Evolutionary conservation across 2,888 invertebrate species (phyloP).

Genomic region (Dicyrtoma fusca): DNA sequence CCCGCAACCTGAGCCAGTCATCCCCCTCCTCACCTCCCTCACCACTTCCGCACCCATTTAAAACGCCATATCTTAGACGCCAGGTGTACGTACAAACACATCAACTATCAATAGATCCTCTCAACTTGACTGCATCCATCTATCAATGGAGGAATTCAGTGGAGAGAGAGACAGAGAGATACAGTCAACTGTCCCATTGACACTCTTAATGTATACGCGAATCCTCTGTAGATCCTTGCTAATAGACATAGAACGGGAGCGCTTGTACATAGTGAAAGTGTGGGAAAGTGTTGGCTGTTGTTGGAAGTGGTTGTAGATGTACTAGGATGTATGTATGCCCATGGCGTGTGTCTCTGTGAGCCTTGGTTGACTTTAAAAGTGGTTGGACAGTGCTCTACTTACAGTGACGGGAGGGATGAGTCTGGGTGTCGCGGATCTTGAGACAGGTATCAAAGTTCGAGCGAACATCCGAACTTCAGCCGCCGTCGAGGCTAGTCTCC

Average conservation of each 20-base stretch:
- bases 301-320: neutral
- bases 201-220: too few relatives aligned
- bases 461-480: conserved; percentile 83
- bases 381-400: conserved; percentile 71
- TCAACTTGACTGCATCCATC: conserved; percentile 1
- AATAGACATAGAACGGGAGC: neutral
- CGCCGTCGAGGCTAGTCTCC: conserved; percentile 74
- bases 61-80: too few relatives aligned
- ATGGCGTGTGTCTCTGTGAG: neutral
- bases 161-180: too few relatives aligned
- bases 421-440: conserved; percentile 77
- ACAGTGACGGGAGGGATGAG: conserved; percentile 84
- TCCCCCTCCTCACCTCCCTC: neutral
- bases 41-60: neutral
- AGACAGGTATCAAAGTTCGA: conserved; percentile 80
- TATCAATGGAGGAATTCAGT: too few relatives aligned
- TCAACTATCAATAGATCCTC: conserved; percentile 15
- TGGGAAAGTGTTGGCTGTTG: neutral
- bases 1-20: neutral
- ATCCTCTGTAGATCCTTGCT: neutral
- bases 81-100: neutral
- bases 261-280: neutral
- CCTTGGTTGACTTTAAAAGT: conserved; percentile 1
- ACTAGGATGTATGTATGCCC: neutral
- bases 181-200: too few relatives aligned